Evolutionary conservation across 2,888 invertebrate genomes (phyloP).

Genomic region (Polydrusus tereticollis): DNA sequence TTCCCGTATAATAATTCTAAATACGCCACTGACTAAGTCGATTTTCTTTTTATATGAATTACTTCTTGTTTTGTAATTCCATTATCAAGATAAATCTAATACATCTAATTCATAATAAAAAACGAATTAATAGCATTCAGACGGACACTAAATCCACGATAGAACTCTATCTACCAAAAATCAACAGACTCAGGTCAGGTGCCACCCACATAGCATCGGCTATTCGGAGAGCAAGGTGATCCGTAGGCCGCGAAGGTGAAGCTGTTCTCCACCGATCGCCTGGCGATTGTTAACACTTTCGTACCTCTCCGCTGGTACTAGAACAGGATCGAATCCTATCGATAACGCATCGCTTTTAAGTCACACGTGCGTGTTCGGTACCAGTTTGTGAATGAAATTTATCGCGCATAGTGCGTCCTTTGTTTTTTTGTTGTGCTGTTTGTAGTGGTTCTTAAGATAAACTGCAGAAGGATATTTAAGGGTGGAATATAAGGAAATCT

Average conservation of each 20-base stretch:
- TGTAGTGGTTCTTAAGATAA: neutral
- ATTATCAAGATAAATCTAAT: no score
- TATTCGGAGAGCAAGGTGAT: constrained; percentile 50
- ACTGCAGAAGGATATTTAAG: neutral
- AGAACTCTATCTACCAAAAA: constrained; percentile 35
- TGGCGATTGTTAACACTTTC: constrained; percentile 47
- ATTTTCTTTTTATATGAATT: no score
- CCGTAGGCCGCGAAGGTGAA: constrained; percentile 50
- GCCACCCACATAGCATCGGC: constrained; percentile 42
- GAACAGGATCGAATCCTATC: constrained; percentile 47
- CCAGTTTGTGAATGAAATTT: constrained; percentile 39
- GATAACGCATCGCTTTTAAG: constrained; percentile 40
- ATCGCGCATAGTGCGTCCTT: constrained; percentile 25
- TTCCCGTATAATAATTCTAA: no score
- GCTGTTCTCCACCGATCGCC: constrained; percentile 46
- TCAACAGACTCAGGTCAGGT: constrained; percentile 37
- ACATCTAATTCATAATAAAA: no score
- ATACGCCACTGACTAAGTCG: no score
- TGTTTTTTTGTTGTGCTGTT: constrained; percentile 26
- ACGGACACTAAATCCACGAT: neutral
- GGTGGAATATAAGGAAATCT: neutral
- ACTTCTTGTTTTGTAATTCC: no score
- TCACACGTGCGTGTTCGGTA: constrained; percentile 44
- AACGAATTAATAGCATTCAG: no score
- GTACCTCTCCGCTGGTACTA: constrained; percentile 44